Evolutionary conservation across 2,888 invertebrate species (phyloP).

Genomic region (Xestia rhomboidea): DNA sequence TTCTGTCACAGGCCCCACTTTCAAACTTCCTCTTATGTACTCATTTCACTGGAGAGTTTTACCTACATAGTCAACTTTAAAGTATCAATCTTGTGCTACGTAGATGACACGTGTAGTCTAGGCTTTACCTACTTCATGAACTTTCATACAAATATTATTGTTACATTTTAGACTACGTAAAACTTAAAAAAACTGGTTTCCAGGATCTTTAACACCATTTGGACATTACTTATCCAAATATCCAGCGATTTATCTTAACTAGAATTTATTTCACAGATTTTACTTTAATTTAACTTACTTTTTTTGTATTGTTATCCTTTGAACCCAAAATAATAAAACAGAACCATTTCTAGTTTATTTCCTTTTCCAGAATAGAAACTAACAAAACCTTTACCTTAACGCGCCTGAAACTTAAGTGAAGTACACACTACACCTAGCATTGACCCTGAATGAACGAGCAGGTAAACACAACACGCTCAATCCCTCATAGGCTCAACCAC

Average conservation of each 20-base stretch:
- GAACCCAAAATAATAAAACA: not conserved
- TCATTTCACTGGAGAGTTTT: not conserved
- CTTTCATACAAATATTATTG: not conserved
- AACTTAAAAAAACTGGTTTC: not conserved
- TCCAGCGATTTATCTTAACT: not conserved
- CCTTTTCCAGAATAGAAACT: not conserved
- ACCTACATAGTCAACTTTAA: not conserved
- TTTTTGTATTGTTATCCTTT: not conserved
- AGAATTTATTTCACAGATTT: not conserved
- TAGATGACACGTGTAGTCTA: not conserved
- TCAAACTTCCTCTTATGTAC: not conserved
- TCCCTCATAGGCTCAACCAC: constrained; percentile 28
- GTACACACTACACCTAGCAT: constrained; percentile 13
- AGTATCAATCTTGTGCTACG: not conserved
- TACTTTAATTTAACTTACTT: not conserved
- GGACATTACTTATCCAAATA: not conserved
- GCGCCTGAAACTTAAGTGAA: constrained; percentile 18
- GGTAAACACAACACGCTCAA: constrained; percentile 42
- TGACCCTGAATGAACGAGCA: constrained; percentile 41
- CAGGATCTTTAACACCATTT: not conserved
- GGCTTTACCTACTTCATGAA: not conserved
- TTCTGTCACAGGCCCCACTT: not conserved
- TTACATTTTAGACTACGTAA: not conserved
- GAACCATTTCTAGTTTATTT: not conserved
- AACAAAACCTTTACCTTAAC: not conserved